Conservation (phyloP, 2,797 vertebrate species). For the Enteromius afrohamiltoni region DNA sequence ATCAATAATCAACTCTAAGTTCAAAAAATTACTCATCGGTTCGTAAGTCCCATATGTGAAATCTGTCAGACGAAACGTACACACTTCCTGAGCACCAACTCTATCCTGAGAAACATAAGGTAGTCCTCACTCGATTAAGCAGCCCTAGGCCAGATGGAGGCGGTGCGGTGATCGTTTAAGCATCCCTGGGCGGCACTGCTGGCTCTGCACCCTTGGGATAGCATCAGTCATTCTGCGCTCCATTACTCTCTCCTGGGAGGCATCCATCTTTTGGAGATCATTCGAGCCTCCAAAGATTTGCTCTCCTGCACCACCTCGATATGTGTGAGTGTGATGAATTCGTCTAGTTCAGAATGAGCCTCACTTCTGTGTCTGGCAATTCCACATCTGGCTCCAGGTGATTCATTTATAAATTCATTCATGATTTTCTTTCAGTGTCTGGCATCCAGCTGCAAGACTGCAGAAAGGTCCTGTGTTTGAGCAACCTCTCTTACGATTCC, state of each 20-base stretch:
- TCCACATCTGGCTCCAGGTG: not conserved
- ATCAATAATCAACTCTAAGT: constrained; percentile 4
- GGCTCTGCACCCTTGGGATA: constrained; percentile 43
- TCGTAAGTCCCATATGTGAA: constrained; percentile 24
- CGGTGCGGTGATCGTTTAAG: constrained; percentile 34
- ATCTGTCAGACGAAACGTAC: constrained; percentile 1
- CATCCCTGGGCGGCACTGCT: constrained; percentile 34
- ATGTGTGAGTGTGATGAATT: constrained; percentile 14
- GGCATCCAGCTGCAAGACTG: not conserved
- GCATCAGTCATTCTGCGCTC: constrained; percentile 72
- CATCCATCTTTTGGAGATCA: constrained; percentile 68
- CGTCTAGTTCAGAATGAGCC: not conserved
- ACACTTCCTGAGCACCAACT: not conserved
- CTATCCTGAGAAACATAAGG: constrained; percentile 30
- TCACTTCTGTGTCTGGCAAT: constrained; percentile 4
- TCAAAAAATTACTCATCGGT: not conserved
- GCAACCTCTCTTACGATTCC: not conserved
- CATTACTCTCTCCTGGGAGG: constrained; percentile 71
- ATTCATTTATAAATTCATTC: not conserved
- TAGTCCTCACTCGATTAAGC: constrained; percentile 38
- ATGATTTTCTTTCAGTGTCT: constrained; percentile 2
- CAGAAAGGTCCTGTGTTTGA: not conserved
- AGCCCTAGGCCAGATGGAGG: constrained; percentile 36
- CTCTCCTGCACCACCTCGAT: constrained; percentile 11
- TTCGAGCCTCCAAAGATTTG: constrained; percentile 65